phyloP scores from a whole-genome alignment of 2,888 invertebrate species.

The Aspidiotus rigidus region DNA sequence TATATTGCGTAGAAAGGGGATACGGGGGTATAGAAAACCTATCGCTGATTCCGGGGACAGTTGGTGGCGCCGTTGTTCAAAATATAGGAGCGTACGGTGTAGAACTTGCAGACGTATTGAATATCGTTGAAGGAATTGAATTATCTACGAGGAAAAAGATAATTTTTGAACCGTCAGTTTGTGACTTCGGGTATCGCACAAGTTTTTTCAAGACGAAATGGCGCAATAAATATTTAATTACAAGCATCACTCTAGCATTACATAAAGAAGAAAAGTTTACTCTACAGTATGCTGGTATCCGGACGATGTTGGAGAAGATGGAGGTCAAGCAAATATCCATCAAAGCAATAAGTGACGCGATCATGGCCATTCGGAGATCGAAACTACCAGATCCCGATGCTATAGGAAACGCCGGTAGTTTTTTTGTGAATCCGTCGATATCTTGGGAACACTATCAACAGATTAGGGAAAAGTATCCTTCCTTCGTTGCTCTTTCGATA shows the following conservation, averaged over 20 bases:
- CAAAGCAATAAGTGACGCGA: constrained; percentile 3
- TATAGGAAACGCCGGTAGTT: constrained; percentile 21
- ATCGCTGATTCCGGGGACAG: constrained; percentile 20
- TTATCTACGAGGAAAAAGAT: background rate
- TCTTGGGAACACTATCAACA: background rate
- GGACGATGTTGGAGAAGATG: background rate
- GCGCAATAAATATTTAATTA: background rate
- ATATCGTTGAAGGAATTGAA: constrained; percentile 6
- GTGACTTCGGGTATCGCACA: constrained; percentile 19
- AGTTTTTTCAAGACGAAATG: constrained; percentile 16
- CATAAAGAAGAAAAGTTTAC: background rate
- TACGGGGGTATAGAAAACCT: constrained; percentile 16
- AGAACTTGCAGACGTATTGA: background rate
- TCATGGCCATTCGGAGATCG: background rate
- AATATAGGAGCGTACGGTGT: constrained; percentile 31
- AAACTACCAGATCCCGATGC: constrained; percentile 15
- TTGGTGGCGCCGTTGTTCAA: constrained; percentile 23
- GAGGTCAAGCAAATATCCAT: background rate
- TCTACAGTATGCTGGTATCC: background rate
- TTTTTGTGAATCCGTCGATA: constrained; percentile 21
- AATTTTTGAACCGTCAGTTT: background rate
- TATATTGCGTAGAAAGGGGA: background rate
- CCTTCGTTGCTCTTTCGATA: background rate
- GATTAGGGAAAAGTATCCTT: background rate
- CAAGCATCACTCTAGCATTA: background rate